Conservation (phyloP, 2,888 invertebrate species). For the Lomographa bimaculata region DNA sequence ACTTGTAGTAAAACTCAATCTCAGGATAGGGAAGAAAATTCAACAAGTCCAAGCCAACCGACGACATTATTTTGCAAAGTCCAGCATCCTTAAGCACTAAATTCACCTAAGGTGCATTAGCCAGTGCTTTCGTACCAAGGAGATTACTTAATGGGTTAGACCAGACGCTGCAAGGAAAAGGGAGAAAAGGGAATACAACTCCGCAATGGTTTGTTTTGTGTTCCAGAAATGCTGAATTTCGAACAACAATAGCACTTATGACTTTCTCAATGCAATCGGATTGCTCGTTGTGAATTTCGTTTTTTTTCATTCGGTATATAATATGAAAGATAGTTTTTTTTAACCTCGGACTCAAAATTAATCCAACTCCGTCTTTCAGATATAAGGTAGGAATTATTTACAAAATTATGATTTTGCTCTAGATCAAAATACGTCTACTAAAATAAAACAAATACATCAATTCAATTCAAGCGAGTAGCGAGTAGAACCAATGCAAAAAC, state of each 20-base stretch:
- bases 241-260: conserved; percentile 30
- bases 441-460: too few species aligned
- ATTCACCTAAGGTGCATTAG: conserved; percentile 54
- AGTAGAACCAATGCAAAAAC: conserved; percentile 3
- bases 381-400: too few species aligned
- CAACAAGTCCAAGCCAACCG: neutral
- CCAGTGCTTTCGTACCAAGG: conserved; percentile 47
- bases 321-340: too few species aligned
- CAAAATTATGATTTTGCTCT: too few species aligned
- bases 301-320: too few species aligned
- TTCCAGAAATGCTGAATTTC: conserved; percentile 42
- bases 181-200: conserved; percentile 30
- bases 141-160: conserved; percentile 59
- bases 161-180: conserved; percentile 48
- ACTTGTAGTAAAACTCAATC: too few species aligned
- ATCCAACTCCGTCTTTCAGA: too few species aligned
- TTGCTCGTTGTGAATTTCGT: conserved; percentile 4
- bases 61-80: conserved; percentile 10
- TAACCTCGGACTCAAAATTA: too few species aligned
- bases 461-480: too few species aligned
- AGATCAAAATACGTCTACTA: too few species aligned
- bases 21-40: neutral
- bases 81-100: conserved; percentile 39
- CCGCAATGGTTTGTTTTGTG: conserved; percentile 44
- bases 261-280: conserved; percentile 6